Evolutionary conservation across 1,140 invertebrate species (phyloP).

Genomic region (Lucilia sericata): DNA sequence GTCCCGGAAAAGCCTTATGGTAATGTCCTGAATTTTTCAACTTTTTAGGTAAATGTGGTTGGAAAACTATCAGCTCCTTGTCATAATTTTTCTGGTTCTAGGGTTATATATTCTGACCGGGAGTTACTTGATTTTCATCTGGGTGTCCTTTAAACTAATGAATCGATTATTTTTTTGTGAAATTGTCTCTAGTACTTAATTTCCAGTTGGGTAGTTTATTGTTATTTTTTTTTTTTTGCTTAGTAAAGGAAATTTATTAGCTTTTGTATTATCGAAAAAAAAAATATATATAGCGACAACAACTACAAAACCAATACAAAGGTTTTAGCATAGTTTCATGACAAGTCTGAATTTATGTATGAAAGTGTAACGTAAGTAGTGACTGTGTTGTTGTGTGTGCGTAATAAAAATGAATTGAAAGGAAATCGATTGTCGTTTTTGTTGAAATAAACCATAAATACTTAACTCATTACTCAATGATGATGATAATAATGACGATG

Average conservation of each 20-base stretch:
- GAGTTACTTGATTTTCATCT: too few relatives aligned
- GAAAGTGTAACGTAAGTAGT: not conserved
- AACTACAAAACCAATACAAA: not conserved
- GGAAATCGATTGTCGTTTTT: conserved; percentile 42
- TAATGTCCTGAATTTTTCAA: too few relatives aligned
- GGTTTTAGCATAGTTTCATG: conserved; percentile 38
- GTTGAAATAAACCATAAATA: conserved; percentile 32
- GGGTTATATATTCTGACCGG: too few relatives aligned
- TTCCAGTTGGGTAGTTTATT: not conserved
- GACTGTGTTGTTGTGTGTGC: not conserved
- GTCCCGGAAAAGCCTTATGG: too few relatives aligned
- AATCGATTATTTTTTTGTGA: too few relatives aligned
- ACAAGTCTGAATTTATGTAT: not conserved
- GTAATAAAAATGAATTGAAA: conserved; percentile 33
- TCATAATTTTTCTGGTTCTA: too few relatives aligned
- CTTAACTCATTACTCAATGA: conserved; percentile 9
- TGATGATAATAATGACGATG: conserved; percentile 19
- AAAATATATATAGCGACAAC: not conserved
- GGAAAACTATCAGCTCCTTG: too few relatives aligned
- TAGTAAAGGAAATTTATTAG: conserved; percentile 41
- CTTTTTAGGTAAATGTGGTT: too few relatives aligned
- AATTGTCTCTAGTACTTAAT: not conserved
- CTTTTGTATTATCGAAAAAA: not conserved
- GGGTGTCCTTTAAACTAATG: too few relatives aligned
- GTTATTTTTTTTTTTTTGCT: not conserved